Percentiles rank a stretch among this genome's conserved stretches.
These are phyloP conservation scores for Xiphorhynchus elegans DNA, from an alignment of 2,113 vertebrate genomes.

Conservation along the genomic window DNA sequence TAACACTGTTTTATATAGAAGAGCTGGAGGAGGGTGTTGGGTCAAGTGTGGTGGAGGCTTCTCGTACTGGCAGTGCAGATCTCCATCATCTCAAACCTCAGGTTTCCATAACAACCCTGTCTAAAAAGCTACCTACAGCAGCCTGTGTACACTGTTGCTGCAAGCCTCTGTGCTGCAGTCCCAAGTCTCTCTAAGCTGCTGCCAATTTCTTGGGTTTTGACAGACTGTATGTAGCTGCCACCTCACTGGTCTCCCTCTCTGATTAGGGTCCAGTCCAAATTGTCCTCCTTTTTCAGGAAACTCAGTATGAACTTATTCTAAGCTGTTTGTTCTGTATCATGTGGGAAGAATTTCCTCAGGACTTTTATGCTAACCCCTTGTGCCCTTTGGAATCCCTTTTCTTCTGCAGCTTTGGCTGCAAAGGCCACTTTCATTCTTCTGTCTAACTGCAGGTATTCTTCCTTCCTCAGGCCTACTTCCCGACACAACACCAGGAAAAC, in stretches of 20 bases:
- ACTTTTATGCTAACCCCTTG: not conserved
- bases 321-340: not conserved
- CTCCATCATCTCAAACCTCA: not conserved
- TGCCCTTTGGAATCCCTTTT: not conserved
- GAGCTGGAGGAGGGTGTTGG: not conserved
- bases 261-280: not conserved
- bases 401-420: not conserved
- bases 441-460: not conserved
- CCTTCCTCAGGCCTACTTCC: conserved; percentile 16
- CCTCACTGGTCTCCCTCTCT: not conserved
- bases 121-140: not conserved
- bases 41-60: not conserved
- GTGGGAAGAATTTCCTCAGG: not conserved
- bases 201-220: not conserved
- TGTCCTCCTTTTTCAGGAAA: not conserved
- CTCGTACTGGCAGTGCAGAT: not conserved
- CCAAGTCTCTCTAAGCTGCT: not conserved
- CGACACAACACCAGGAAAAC: conserved; percentile 45
- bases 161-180: not conserved
- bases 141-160: not conserved
- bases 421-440: not conserved
- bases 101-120: conserved; percentile 12
- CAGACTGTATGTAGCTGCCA: not conserved
- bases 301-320: fast-evolving
- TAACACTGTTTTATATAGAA: not conserved